These are phyloP conservation scores for Troides aeacus DNA, from an alignment of 2,888 invertebrate genomes.

Conservation along the genomic window DNA sequence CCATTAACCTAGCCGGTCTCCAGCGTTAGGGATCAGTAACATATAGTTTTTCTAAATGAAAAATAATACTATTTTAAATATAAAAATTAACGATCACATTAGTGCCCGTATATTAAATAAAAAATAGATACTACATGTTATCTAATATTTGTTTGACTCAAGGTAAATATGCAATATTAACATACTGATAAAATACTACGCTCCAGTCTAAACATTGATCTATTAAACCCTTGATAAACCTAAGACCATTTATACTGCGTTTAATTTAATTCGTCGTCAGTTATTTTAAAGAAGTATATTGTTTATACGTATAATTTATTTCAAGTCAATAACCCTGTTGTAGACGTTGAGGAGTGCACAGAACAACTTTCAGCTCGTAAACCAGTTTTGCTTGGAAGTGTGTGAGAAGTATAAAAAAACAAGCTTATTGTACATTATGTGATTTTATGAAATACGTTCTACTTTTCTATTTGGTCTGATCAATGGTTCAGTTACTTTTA, in stretches of 20 bases:
- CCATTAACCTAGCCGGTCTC: no score
- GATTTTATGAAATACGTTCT: no score
- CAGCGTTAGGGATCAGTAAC: no score
- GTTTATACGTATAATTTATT: neutral
- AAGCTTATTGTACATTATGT: neutral
- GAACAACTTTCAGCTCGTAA: slow-evolving; percentile 19
- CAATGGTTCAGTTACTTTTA: no score
- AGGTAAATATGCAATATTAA: neutral
- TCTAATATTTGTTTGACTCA: neutral
- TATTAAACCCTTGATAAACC: slow-evolving; percentile 10
- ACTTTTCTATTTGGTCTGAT: no score
- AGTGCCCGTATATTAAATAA: no score
- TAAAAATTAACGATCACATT: no score
- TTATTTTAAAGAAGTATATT: neutral
- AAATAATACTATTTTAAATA: no score
- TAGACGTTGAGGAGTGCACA: neutral
- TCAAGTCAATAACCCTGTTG: slow-evolving; percentile 1
- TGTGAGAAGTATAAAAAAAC: neutral
- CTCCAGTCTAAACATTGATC: slow-evolving; percentile 17
- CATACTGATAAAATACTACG: slow-evolving; percentile 16
- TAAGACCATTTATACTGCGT: neutral
- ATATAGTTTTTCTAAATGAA: no score
- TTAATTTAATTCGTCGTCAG: neutral
- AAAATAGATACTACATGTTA: no score
- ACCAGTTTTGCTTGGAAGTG: slow-evolving; percentile 6